A percentile compares a stretch with the other conserved stretches of the same genome.
These are phyloP conservation scores for Paraplagusia blochii DNA, from an alignment of 2,113 vertebrate genomes.

Conservation along the genomic window DNA sequence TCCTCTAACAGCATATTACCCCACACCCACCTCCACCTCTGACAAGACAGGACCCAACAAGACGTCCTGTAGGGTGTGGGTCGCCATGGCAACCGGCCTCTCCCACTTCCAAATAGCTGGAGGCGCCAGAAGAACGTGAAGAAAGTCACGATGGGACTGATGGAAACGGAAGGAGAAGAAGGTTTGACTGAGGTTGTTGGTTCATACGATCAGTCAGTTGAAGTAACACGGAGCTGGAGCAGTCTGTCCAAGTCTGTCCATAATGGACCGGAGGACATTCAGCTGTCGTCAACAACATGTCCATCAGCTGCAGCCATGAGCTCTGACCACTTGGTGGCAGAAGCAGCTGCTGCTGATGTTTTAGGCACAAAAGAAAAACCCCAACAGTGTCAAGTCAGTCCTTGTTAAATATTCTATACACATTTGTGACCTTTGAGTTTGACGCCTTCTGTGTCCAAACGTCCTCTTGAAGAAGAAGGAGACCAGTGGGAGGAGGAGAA, in stretches of 20 bases:
- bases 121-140: constrained; percentile 28
- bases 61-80: constrained; percentile 55
- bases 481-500: background rate
- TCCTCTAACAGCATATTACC: constrained; percentile 25
- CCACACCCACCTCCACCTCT: constrained; percentile 16
- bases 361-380: no score
- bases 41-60: constrained; percentile 68
- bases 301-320: no score
- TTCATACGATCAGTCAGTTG: no score
- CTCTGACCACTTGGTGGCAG: no score
- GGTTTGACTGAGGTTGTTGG: background rate
- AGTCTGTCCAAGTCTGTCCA: no score
- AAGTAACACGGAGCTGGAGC: no score
- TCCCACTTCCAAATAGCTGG: constrained; percentile 65
- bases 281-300: no score
- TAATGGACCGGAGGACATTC: no score
- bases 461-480: no score
- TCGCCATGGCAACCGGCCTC: constrained; percentile 48
- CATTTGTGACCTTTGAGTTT: background rate
- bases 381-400: no score
- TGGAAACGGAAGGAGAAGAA: constrained; percentile 12
- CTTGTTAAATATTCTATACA: no score
- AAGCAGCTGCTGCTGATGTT: no score
- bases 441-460: background rate
- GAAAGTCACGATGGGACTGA: constrained; percentile 5